phyloP scores from a whole-genome alignment of 2,113 vertebrate species.

The Semnornis frantzii region DNA sequence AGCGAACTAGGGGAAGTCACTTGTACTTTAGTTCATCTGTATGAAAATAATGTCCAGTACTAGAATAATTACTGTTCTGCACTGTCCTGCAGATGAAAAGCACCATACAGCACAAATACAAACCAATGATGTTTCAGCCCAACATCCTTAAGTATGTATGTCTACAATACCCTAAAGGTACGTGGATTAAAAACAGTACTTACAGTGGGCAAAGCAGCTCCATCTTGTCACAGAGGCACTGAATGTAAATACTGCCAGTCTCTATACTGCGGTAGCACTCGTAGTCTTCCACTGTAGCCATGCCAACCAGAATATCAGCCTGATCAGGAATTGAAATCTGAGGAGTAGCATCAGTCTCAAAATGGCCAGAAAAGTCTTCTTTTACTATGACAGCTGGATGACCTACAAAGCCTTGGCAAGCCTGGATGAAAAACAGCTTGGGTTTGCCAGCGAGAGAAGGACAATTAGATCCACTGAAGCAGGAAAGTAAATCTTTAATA shows the following conservation, averaged over 20 bases:
- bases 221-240: constrained; percentile 79
- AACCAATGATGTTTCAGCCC: neutral
- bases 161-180: neutral
- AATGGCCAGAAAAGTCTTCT: neutral
- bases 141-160: neutral
- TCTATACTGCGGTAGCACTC: constrained; percentile 22
- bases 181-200: constrained; percentile 25
- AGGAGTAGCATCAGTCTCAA: constrained; percentile 55
- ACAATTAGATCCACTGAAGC: constrained; percentile 73
- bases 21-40: neutral
- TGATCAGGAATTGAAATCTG: constrained; percentile 44
- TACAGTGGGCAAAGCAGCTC: neutral
- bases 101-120: neutral
- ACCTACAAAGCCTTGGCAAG: constrained; percentile 63
- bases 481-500: constrained; percentile 55
- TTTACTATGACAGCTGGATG: constrained; percentile 34
- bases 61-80: neutral
- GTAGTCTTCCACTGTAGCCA: constrained; percentile 74
- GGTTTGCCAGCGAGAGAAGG: constrained; percentile 72
- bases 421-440: constrained; percentile 81
- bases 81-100: neutral
- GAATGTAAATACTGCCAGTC: constrained; percentile 81
- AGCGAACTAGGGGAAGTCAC: neutral
- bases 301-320: constrained; percentile 81
- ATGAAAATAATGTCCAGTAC: neutral